phyloP scores from a whole-genome alignment of 1,140 invertebrate genomes.

The Neodiprion virginianus region DNA sequence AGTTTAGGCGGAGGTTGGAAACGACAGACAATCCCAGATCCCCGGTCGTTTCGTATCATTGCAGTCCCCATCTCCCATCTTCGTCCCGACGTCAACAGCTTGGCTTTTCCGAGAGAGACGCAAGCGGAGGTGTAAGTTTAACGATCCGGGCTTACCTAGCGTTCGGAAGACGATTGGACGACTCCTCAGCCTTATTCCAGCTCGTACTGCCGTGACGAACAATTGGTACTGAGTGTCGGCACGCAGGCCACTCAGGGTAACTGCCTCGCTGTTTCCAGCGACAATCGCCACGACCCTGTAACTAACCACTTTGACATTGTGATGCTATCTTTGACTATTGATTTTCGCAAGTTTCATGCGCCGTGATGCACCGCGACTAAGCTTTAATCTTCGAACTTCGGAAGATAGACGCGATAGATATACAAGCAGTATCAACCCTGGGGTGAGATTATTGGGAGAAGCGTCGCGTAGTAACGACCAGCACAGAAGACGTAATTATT shows the following conservation, averaged over 20 bases:
- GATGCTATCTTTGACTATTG: constrained; percentile 38
- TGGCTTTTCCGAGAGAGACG: too few relatives aligned
- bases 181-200: constrained; percentile 79
- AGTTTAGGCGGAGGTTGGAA: too few relatives aligned
- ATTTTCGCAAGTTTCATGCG: not conserved
- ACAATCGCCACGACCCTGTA: constrained; percentile 89
- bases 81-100: not conserved
- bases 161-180: constrained; percentile 86
- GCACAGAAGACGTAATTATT: too few relatives aligned
- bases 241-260: constrained; percentile 77
- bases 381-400: too few relatives aligned
- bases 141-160: constrained; percentile 68
- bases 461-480: not conserved
- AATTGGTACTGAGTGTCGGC: constrained; percentile 88
- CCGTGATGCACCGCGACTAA: not conserved
- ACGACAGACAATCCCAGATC: too few relatives aligned
- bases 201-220: constrained; percentile 79
- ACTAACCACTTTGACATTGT: constrained; percentile 69
- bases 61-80: not conserved
- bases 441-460: not conserved
- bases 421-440: too few relatives aligned
- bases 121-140: too few relatives aligned
- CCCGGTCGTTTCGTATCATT: not conserved
- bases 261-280: constrained; percentile 83
- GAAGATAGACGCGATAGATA: too few relatives aligned